phyloP scores from a whole-genome alignment of 2,797 vertebrate genomes.

The Rhinella marina region DNA sequence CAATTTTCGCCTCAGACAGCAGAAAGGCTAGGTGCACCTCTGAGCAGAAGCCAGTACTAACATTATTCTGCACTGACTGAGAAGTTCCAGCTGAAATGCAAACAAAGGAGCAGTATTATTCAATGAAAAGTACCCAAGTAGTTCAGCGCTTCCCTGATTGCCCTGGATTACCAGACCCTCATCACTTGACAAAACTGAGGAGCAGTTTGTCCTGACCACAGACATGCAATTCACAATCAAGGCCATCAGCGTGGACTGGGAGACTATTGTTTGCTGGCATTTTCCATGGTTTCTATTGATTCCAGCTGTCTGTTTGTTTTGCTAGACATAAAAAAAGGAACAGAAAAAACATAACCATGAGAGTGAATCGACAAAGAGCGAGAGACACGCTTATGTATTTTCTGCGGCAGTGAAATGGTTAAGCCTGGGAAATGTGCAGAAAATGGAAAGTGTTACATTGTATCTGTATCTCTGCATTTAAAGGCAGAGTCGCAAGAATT shows the following conservation, averaged over 20 bases:
- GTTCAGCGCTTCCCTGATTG: conserved; percentile 17
- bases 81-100: background rate
- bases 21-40: no score
- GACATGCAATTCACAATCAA: conserved; percentile 37
- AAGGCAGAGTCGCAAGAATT: background rate
- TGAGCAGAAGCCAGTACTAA: background rate
- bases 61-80: background rate
- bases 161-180: conserved; percentile 7
- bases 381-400: background rate
- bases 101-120: conserved; percentile 13
- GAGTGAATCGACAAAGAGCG: background rate
- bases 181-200: conserved; percentile 4
- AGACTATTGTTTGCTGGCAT: conserved; percentile 15
- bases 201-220: conserved; percentile 39
- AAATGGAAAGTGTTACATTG: background rate
- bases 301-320: conserved; percentile 40
- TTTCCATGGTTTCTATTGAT: conserved; percentile 29
- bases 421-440: background rate
- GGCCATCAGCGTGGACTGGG: conserved; percentile 19
- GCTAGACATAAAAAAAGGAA: conserved; percentile 8
- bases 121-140: background rate
- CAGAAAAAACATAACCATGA: background rate
- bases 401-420: background rate
- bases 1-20: no score
- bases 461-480: no score